Evolutionary conservation across 2,113 vertebrate genomes (phyloP).

Genomic region (Azemiops feae): DNA sequence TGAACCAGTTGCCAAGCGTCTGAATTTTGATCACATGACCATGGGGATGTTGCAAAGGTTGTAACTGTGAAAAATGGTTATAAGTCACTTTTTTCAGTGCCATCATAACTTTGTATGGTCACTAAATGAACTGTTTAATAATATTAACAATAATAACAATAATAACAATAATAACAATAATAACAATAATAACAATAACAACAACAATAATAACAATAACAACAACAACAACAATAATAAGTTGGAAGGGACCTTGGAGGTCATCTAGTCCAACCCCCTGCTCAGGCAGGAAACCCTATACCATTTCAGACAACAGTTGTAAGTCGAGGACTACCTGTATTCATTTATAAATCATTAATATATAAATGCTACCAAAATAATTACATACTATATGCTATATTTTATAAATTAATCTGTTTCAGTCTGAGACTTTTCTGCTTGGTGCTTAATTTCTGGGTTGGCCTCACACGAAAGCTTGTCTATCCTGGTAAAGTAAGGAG

Average conservation of each 20-base stretch:
- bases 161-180: too few species aligned
- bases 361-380: neutral
- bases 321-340: neutral
- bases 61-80: neutral
- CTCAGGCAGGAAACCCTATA: too few species aligned
- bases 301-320: too few species aligned
- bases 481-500: neutral
- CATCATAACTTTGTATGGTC: neutral
- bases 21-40: neutral
- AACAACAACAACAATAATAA: too few species aligned
- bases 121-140: neutral
- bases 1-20: neutral
- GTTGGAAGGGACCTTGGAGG: too few species aligned
- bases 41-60: neutral
- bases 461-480: neutral
- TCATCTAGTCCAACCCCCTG: too few species aligned
- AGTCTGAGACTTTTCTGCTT: neutral
- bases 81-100: neutral
- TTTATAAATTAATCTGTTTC: neutral
- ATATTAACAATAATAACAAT: too few species aligned
- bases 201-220: too few species aligned
- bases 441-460: neutral
- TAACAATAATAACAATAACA: too few species aligned
- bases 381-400: neutral
- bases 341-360: neutral